Percentiles rank a stretch among this genome's conserved stretches.
Conservation (phyloP, 2,888 invertebrate species). For the Lasius fuliginosus region DNA sequence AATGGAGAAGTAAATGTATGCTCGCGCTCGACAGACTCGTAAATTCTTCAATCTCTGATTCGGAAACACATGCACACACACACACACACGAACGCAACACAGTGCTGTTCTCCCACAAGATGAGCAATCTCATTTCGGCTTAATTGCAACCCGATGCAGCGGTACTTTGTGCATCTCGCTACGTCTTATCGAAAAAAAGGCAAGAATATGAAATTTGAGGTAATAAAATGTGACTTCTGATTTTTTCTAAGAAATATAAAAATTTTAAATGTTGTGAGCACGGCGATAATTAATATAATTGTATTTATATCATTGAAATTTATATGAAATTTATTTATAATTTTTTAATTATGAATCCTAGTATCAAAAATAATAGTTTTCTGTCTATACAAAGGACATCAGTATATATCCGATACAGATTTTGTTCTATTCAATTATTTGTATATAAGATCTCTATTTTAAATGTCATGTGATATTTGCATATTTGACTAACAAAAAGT, state of each 20-base stretch:
- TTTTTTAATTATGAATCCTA: not conserved
- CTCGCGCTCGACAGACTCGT: slow-evolving; percentile 65
- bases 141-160: slow-evolving; percentile 28
- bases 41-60: slow-evolving; percentile 78
- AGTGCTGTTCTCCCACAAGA: slow-evolving; percentile 43
- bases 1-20: slow-evolving; percentile 71
- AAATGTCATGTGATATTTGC: not conserved
- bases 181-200: not conserved
- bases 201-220: not conserved
- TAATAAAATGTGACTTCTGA: not conserved
- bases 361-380: not conserved
- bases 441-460: not conserved
- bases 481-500: not conserved
- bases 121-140: slow-evolving; percentile 33
- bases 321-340: not conserved
- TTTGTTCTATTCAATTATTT: not conserved
- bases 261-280: not conserved
- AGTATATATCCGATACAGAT: not conserved
- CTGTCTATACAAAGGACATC: not conserved
- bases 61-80: slow-evolving; percentile 52
- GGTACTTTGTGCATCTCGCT: not conserved
- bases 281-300: not conserved
- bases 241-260: not conserved
- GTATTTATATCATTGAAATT: not conserved
- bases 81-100: slow-evolving; percentile 60